Evolutionary conservation across 2,113 vertebrate genomes (phyloP), one percentile per base, ranked within the genome.

Genomic region (Nothoprocta perdicaria): DNA sequence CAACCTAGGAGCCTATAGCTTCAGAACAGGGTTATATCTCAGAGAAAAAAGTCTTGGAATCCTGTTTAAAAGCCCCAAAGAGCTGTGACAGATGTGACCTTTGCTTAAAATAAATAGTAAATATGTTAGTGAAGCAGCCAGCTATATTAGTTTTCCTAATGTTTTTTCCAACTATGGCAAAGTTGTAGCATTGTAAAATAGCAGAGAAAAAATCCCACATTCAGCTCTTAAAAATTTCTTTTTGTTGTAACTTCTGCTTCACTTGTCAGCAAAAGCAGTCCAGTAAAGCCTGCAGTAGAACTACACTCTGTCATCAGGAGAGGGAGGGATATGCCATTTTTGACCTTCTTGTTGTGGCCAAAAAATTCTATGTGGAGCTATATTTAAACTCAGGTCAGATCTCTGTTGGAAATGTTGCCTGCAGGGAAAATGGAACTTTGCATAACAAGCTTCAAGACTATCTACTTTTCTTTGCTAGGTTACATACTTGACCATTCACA

Each of bases 181-280:
- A 86, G 46, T 2, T 27, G 22, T 53, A 84, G 52, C 5, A 26
- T 67, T 88, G 52, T 14, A 62, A 27, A 13, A 83, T 11, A 91
- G 40, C 6, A 86, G 77, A 73, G 13, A 6, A 89, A 80, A 6
- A 40, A 43, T 68, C 8, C 41, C 38, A 63, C 23, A 55, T 71
- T 33, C 0, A 0, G 4, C 26, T 80, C 14, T 66, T 79, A 1
- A 8, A 83, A 84, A 10, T 35, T 45, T 76, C 29, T 73, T 46
- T 77, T 80, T 24, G 50, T 72, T 65, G 6, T 48, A 33, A 33
- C 4, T 84, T 77, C 14, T 52, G 24, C 40, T 88, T 15, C 18
- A 4, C 24, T 88, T 10, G 9, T 74, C 19, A 23, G 13, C n/a
- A 24, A 0, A 6, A 73, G 4, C 15, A 57, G 12, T 53, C 71